Base-by-base conservation (phyloP, 1,140 invertebrate species). In the Cyrtorhinus lividipennis region DNA sequence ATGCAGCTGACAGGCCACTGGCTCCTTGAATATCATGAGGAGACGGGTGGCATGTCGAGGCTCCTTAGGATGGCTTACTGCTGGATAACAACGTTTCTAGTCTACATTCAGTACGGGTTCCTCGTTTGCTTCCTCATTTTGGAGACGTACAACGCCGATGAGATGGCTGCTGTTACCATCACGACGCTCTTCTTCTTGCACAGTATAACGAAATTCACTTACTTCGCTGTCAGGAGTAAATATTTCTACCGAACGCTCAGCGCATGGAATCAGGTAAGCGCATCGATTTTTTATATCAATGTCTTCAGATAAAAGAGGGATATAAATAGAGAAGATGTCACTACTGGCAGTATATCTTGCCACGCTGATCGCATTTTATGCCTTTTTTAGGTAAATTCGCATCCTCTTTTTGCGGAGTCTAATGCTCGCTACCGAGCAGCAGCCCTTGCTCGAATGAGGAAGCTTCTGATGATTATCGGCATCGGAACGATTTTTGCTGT, bases 381-480 rank as follows among this genome's bases (percentile, higher is more conserved):
- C 15, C 5, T 38, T 20, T 53, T 53, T 53, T 44, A 68, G 73
- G 81, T 83, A 0, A 90, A 90, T 70, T 83, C 83, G 48, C 87
- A 90, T 76, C 87, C 87, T 0, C 68, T 90, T 18, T 90, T 90
- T 69, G 81, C 85, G n/a, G 87, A 90, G 69, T 89, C 86, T 1
- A 85, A 89, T 69, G 84, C 83, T 0, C 71, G 80, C 15, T 87
- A 86, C 72, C 85, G 88, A 68, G 80, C 84, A 3, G 78, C 84
- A 20, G 78, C 87, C 0, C 68, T 90, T 22, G 81, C 80, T n/a
- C 87, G 87, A 72, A 88, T 87, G 82, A 76, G 87, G 20, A 80
- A 80, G 63, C 72, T 89, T 0, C 72, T 89, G 1, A 81, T 85
- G 65, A 77, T 81, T 58, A 81, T 89, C n/a, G 75, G 79, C 38